These are phyloP conservation scores for Neodiprion lecontei DNA, from an alignment of 1,140 invertebrate genomes.

Conservation along the genomic window DNA sequence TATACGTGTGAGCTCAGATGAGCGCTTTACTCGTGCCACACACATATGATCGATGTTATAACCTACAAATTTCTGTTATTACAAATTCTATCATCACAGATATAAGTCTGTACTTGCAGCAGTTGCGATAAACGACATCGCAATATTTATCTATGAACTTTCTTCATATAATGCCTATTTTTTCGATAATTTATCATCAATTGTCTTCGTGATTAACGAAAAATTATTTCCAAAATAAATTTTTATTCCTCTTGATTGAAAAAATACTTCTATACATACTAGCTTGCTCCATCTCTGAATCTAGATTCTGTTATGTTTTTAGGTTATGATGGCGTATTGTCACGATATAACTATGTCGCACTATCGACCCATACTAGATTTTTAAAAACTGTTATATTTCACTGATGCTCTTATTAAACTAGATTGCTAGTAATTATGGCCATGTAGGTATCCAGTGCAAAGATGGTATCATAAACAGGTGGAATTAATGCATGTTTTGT, in stretches of 20 bases:
- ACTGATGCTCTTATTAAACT: too few species aligned
- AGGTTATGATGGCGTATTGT: not conserved
- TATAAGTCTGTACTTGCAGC: not conserved
- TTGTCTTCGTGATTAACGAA: not conserved
- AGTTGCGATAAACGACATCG: not conserved
- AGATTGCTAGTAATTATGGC: too few species aligned
- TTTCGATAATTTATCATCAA: not conserved
- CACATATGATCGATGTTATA: conserved; percentile 4
- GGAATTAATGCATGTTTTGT: too few species aligned
- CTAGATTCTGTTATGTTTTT: not conserved
- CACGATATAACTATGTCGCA: not conserved
- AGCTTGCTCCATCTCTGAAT: not conserved
- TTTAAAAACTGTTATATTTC: too few species aligned
- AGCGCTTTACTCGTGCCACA: not conserved
- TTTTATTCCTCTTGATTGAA: not conserved
- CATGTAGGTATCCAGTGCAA: too few species aligned
- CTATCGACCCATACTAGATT: too few species aligned
- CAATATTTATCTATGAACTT: not conserved
- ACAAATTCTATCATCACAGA: not conserved
- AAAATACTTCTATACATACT: not conserved
- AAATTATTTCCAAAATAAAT: not conserved
- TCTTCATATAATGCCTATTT: not conserved
- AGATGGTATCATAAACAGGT: too few species aligned
- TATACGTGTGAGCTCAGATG: not conserved
- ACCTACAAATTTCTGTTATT: not conserved